Evolutionary conservation across 1,140 invertebrate genomes (phyloP).

Genomic region (Drosophila bocqueti): DNA sequence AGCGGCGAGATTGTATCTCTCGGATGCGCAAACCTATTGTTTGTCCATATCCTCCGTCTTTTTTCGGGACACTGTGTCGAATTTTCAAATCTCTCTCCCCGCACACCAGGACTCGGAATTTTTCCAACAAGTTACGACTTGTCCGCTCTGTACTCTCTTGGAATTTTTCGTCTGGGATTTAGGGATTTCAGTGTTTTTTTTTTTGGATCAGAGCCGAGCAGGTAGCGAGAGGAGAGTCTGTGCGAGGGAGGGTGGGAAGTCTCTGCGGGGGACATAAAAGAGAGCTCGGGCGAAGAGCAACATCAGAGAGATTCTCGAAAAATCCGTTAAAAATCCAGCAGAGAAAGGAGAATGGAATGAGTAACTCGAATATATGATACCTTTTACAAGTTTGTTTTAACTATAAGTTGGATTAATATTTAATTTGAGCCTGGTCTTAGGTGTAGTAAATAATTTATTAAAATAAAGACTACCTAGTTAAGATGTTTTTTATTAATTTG

Average conservation of each 20-base stretch:
- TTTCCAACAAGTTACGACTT: slow-evolving; percentile 67
- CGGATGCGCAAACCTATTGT: slow-evolving; percentile 67
- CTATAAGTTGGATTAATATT: too few species aligned
- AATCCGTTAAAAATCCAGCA: slow-evolving; percentile 43
- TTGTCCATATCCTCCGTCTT: slow-evolving; percentile 45
- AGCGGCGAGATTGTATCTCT: slow-evolving; percentile 64
- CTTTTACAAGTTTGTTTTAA: too few species aligned
- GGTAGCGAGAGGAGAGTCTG: slow-evolving; percentile 31
- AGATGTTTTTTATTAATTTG: too few species aligned
- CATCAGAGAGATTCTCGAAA: slow-evolving; percentile 31
- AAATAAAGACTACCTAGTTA: too few species aligned
- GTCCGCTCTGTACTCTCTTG: slow-evolving; percentile 43
- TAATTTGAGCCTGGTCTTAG: too few species aligned
- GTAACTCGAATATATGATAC: slow-evolving; percentile 21
- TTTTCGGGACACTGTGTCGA: slow-evolving; percentile 72
- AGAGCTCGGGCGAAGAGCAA: slow-evolving; percentile 12
- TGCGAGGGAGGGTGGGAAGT: not conserved
- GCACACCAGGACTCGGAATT: slow-evolving; percentile 48
- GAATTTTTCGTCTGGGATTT: slow-evolving; percentile 59
- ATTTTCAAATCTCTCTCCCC: slow-evolving; percentile 66
- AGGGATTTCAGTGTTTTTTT: slow-evolving; percentile 35
- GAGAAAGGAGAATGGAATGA: not conserved
- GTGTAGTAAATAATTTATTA: too few species aligned
- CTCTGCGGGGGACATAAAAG: slow-evolving; percentile 4
- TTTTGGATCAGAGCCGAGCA: slow-evolving; percentile 43